Percentiles rank a stretch among this genome's conserved stretches.
Conservation (phyloP, 2,888 invertebrate genomes). For the Tinea trinotella region DNA sequence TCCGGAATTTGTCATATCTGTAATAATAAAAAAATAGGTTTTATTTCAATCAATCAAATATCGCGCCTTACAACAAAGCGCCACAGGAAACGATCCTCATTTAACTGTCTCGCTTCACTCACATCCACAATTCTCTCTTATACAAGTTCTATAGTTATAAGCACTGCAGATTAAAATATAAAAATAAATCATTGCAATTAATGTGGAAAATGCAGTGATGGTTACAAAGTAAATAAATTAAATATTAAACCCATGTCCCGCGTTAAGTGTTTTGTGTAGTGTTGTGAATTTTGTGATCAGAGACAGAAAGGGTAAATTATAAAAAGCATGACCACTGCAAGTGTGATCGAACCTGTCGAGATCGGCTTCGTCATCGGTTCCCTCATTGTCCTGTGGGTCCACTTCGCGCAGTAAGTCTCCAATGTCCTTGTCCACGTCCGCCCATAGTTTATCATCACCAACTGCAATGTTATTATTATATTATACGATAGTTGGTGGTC, state of each 20-base stretch:
- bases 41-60: too few species aligned
- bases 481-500: background rate
- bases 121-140: too few species aligned
- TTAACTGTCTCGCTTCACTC: too few species aligned
- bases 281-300: too few species aligned
- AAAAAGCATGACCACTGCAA: background rate
- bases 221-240: too few species aligned
- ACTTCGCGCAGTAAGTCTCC: constrained; percentile 82
- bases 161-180: too few species aligned
- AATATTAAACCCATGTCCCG: too few species aligned
- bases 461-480: constrained; percentile 26
- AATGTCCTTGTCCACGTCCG: constrained; percentile 85
- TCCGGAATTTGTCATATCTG: constrained; percentile 76
- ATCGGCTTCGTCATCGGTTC: constrained; percentile 78
- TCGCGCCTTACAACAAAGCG: too few species aligned
- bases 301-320: background rate
- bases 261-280: too few species aligned
- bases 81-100: too few species aligned
- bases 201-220: background rate
- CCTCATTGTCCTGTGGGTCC: constrained; percentile 79
- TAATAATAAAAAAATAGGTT: constrained; percentile 24
- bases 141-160: too few species aligned
- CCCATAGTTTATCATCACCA: constrained; percentile 82
- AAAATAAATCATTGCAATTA: background rate
- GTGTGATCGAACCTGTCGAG: constrained; percentile 63